Conservation (phyloP, 2,888 invertebrate species). For the Scrobipalpa costella region DNA sequence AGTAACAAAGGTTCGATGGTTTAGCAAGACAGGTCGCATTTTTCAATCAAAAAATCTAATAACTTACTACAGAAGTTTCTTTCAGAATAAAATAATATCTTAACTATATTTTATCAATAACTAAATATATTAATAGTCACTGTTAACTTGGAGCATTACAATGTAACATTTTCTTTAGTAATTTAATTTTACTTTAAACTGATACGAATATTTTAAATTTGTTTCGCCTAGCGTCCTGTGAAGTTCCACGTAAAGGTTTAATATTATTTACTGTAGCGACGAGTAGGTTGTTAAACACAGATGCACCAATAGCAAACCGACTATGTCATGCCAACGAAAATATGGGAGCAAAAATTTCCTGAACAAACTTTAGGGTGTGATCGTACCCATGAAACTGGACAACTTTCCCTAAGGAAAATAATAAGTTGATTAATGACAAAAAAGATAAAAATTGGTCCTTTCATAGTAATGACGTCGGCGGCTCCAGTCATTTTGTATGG, state of each 20-base stretch:
- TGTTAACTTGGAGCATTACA: conserved; percentile 5
- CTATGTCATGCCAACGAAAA: conserved; percentile 75
- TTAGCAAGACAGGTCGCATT: background rate
- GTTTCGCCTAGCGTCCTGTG: conserved; percentile 56
- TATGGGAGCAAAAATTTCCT: background rate
- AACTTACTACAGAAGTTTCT: background rate
- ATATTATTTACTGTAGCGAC: conserved; percentile 38
- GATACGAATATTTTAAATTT: conserved; percentile 37
- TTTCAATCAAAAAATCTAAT: background rate
- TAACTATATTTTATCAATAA: background rate
- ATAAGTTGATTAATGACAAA: no score
- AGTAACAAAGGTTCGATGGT: background rate
- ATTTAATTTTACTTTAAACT: background rate
- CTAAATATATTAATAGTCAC: background rate
- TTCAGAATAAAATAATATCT: background rate
- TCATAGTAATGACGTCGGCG: no score
- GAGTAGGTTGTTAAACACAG: conserved; percentile 34
- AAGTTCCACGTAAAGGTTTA: conserved; percentile 66
- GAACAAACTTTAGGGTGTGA: conserved; percentile 1
- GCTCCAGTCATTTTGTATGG: no score
- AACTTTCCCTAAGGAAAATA: no score
- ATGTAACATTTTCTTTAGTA: background rate
- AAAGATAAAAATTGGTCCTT: no score
- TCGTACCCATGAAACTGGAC: no score
- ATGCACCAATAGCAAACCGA: conserved; percentile 35